phyloP scores from a whole-genome alignment of 2,113 vertebrate genomes.

The Centropus bengalensis region DNA sequence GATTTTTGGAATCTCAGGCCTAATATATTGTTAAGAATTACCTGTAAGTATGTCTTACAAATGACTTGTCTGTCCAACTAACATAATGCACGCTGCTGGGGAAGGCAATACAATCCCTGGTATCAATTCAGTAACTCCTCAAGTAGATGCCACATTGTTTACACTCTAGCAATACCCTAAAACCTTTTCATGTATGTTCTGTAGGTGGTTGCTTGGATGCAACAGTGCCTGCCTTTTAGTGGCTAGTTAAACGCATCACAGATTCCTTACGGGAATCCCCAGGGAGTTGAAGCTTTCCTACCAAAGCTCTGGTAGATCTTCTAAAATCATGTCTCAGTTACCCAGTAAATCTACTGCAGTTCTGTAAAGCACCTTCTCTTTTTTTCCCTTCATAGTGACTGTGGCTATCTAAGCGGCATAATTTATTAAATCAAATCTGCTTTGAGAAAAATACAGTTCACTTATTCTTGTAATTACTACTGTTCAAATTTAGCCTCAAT shows the following conservation, averaged over 20 bases:
- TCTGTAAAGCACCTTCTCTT: constrained; percentile 10
- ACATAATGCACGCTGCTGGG: neutral
- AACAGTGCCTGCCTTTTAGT: constrained; percentile 8
- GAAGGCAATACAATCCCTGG: neutral
- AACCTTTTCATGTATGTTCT: neutral
- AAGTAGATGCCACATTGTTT: neutral
- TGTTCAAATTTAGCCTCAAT: constrained; percentile 16
- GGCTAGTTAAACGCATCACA: neutral
- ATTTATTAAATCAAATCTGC: constrained; percentile 38
- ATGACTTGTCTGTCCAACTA: neutral
- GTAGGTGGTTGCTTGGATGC: neutral
- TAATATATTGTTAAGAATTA: neutral
- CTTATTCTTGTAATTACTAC: constrained; percentile 23
- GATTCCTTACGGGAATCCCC: neutral
- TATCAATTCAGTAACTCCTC: neutral
- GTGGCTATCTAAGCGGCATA: neutral
- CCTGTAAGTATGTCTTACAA: neutral
- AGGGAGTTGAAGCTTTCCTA: neutral
- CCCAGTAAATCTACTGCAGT: neutral
- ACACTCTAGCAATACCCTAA: neutral
- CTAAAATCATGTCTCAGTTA: constrained; percentile 17
- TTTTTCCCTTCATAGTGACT: neutral
- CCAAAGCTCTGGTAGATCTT: neutral
- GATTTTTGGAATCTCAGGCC: neutral
- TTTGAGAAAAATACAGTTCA: constrained; percentile 17